Percentiles rank a stretch among this genome's conserved stretches.
These are phyloP conservation scores for Peucedramus taeniatus DNA, from an alignment of 2,113 vertebrate species.

Conservation along the genomic window DNA sequence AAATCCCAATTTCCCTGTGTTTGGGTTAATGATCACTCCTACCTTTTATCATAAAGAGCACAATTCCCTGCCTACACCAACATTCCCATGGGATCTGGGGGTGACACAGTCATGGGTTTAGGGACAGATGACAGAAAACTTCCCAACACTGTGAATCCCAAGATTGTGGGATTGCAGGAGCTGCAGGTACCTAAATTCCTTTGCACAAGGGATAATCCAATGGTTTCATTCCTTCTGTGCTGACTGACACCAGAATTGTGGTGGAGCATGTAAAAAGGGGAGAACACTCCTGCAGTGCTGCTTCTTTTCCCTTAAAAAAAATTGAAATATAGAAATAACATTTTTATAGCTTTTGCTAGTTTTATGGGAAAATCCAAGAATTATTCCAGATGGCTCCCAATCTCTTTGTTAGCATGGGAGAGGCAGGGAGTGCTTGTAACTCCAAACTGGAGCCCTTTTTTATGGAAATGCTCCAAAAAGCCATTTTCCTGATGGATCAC, in stretches of 20 bases:
- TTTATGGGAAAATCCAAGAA: background rate
- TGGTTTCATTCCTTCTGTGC: background rate
- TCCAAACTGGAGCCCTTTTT: background rate
- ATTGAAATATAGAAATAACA: background rate
- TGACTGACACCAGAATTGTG: fast-evolving
- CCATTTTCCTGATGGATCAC: background rate
- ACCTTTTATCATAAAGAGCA: fast-evolving
- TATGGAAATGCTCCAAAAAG: background rate
- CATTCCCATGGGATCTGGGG: fast-evolving
- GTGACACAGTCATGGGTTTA: fast-evolving
- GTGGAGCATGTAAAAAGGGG: background rate
- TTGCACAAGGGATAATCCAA: background rate
- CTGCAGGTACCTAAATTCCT: background rate
- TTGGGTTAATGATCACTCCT: background rate
- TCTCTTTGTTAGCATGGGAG: background rate
- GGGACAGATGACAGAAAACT: background rate
- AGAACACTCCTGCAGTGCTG: background rate
- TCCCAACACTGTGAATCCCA: fast-evolving
- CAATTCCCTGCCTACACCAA: background rate
- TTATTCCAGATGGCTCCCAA: background rate
- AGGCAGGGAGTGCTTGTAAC: background rate
- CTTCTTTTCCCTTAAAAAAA: fast-evolving
- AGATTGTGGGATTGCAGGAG: background rate
- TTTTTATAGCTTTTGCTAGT: background rate
- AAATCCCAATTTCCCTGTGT: background rate